Evolutionary conservation across 2,888 invertebrate genomes (phyloP).

Genomic region (Melinopterus prodromus): DNA sequence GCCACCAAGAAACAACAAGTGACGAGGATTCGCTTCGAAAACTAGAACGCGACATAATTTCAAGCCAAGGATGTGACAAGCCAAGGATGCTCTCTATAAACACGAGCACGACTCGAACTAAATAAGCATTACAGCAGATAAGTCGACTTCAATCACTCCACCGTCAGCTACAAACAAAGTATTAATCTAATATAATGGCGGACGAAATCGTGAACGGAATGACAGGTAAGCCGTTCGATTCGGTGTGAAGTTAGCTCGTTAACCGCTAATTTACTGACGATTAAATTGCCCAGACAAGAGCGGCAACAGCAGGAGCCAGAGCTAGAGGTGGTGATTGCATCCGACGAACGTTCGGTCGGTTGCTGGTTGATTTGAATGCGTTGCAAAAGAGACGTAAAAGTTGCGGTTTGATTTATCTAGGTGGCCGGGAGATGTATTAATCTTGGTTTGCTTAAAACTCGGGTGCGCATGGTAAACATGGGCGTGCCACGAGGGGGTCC

Average conservation of each 20-base stretch:
- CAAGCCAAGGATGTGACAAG: neutral
- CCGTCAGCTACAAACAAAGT: neutral
- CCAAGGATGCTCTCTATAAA: neutral
- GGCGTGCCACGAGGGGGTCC: neutral
- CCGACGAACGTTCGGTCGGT: neutral
- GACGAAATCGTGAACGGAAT: neutral
- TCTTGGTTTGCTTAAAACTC: neutral
- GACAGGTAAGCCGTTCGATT: neutral
- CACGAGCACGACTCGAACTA: neutral
- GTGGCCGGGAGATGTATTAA: neutral
- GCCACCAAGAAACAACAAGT: neutral
- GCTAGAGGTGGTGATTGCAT: neutral
- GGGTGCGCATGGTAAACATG: neutral
- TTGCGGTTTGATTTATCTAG: neutral
- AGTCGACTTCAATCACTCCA: neutral
- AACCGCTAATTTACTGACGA: neutral
- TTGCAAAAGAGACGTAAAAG: neutral
- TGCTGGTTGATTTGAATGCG: neutral
- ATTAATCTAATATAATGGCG: neutral
- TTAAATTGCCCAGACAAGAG: neutral
- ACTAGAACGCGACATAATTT: neutral
- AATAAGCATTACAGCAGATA: neutral
- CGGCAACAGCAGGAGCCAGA: neutral
- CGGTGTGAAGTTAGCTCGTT: conserved; percentile 4
- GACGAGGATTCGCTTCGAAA: neutral